Conservation (phyloP, 2,797 vertebrate species). For the Acanthurus lineatus region DNA sequence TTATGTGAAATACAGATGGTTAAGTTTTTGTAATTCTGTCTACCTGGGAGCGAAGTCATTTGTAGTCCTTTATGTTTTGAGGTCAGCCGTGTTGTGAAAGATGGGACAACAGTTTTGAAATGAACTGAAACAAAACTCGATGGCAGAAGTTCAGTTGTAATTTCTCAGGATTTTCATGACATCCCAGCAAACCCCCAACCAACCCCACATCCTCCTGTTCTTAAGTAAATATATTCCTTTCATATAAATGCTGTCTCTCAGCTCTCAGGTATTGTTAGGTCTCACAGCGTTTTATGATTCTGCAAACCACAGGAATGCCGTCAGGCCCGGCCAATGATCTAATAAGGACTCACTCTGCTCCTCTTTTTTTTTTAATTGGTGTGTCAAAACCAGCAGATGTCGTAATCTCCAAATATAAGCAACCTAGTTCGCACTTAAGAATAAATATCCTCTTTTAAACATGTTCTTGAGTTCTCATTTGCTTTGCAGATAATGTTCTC, state of each 20-base stretch:
- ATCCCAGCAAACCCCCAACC: neutral
- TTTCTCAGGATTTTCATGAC: neutral
- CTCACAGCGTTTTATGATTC: neutral
- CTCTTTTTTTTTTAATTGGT: constrained; percentile 5
- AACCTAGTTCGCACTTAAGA: neutral
- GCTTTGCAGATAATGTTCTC: neutral
- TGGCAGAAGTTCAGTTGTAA: neutral
- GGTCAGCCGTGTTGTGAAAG: neutral
- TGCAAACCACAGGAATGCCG: neutral
- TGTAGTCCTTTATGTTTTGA: neutral
- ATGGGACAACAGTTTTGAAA: neutral
- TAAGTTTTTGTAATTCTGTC: neutral
- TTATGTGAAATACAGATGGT: neutral
- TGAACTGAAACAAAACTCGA: neutral
- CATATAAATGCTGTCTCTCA: neutral
- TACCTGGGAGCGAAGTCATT: neutral
- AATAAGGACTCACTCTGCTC: neutral
- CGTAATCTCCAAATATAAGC: neutral
- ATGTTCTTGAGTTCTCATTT: neutral
- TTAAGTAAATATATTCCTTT: neutral
- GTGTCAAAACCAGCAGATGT: neutral
- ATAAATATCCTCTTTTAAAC: accelerated
- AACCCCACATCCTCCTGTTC: neutral
- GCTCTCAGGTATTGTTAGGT: neutral
- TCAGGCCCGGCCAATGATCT: neutral